Evolutionary conservation across 64 coral and sea anemone genomes (phyloP).

Genomic region (Porites australiensis): DNA sequence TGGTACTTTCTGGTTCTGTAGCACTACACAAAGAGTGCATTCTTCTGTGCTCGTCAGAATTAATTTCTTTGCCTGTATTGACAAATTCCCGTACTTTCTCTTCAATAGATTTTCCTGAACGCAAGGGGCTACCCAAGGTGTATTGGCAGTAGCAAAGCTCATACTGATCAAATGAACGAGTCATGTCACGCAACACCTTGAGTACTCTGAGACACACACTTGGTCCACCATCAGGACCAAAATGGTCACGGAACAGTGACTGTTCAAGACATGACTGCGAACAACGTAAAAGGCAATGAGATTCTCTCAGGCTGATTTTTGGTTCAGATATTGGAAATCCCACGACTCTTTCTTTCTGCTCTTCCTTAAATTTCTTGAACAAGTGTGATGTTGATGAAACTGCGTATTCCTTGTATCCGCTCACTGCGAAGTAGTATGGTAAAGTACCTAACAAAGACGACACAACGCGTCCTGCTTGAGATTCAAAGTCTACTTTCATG

Average conservation of each 20-base stretch:
- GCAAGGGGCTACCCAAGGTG: no score
- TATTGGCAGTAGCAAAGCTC: no score
- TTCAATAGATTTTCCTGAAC: no score
- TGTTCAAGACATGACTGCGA: slow-evolving; percentile 59
- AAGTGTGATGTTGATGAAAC: no score
- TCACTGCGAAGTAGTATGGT: slow-evolving; percentile 41
- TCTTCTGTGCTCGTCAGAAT: no score
- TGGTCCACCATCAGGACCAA: slow-evolving; percentile 29
- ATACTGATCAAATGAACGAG: background rate
- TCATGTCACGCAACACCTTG: slow-evolving; percentile 31
- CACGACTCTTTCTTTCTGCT: no score
- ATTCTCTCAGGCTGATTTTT: no score
- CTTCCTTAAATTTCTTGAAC: background rate
- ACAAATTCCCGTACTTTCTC: no score
- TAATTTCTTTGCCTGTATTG: no score
- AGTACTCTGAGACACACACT: slow-evolving; percentile 29
- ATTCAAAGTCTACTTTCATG: slow-evolving; percentile 8
- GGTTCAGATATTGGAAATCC: no score
- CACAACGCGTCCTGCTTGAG: background rate
- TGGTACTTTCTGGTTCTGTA: background rate
- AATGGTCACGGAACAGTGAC: slow-evolving; percentile 13
- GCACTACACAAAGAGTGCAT: no score
- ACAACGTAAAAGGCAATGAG: background rate
- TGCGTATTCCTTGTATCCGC: background rate
- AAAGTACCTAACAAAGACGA: background rate